Percentiles rank a stretch among this genome's conserved stretches.
phyloP scores from a whole-genome alignment of 2,797 vertebrate species.

The Micrastur ruficollis region DNA sequence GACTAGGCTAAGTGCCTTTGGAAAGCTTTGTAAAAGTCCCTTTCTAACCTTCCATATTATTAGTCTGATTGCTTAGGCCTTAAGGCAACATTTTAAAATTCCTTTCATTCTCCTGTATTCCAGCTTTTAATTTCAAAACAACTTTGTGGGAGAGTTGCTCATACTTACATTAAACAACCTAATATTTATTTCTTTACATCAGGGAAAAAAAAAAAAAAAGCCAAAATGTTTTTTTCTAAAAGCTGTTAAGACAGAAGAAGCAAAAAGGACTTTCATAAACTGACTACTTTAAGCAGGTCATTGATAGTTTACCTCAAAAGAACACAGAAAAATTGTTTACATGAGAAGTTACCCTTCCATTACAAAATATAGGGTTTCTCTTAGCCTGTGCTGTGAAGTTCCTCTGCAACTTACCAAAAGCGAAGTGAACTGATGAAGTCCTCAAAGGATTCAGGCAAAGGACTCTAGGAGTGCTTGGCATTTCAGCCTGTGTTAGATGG shows the following conservation, averaged over 20 bases:
- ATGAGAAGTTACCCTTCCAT: neutral
- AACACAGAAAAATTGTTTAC: neutral
- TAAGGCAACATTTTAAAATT: constrained; percentile 32
- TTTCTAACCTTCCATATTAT: neutral
- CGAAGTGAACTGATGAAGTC: neutral
- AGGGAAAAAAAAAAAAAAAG: neutral
- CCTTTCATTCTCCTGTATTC: constrained; percentile 33
- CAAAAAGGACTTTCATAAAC: neutral
- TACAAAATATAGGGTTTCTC: neutral
- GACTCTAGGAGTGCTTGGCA: neutral
- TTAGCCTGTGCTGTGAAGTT: neutral
- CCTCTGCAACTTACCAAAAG: neutral
- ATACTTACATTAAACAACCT: neutral
- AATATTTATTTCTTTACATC: constrained; percentile 4
- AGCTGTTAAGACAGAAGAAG: neutral
- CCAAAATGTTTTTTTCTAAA: neutral
- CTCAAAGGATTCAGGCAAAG: neutral
- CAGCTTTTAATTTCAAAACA: constrained; percentile 39
- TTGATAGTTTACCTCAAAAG: neutral
- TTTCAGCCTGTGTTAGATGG: accelerated
- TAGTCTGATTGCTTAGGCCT: neutral
- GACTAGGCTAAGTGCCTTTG: neutral
- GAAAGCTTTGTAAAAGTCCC: neutral
- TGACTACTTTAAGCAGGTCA: neutral
- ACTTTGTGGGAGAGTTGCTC: neutral